Percentiles rank a stretch among this genome's conserved stretches.
Evolutionary conservation across 2,113 vertebrate genomes (phyloP).

Genomic region (Prinia subflava): DNA sequence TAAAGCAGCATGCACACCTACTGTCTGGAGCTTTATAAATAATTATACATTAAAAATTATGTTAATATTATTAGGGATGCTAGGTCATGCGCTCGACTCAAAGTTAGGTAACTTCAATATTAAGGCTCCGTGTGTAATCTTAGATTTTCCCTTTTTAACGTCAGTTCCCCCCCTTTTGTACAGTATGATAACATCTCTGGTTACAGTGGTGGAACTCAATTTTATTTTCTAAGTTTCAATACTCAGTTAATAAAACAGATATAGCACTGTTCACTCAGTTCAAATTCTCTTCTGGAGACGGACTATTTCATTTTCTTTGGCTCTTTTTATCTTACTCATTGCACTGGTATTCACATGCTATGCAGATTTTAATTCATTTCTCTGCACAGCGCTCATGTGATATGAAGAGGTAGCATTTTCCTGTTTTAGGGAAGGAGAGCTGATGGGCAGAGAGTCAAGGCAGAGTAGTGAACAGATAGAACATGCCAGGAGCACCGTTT

Average conservation of each 20-base stretch:
- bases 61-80: conserved; percentile 19
- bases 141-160: background rate
- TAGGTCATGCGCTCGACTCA: background rate
- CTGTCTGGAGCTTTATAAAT: conserved; percentile 59
- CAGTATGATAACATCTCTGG: background rate
- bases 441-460: background rate
- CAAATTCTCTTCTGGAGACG: background rate
- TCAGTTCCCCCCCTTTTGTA: background rate
- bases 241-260: background rate
- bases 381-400: background rate
- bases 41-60: conserved; percentile 37
- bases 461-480: background rate
- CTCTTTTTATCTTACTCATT: background rate
- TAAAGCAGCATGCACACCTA: conserved; percentile 41
- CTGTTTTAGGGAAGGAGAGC: background rate
- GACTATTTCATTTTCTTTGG: conserved; percentile 2
- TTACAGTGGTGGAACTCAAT: background rate
- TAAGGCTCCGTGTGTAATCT: background rate
- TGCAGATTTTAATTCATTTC: background rate
- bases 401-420: background rate
- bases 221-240: background rate
- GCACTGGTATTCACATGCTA: background rate
- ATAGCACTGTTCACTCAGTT: background rate
- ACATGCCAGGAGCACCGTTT: background rate
- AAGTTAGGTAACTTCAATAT: background rate